A percentile compares a stretch with the other conserved stretches of the same genome.
Conservation (phyloP, 2,113 vertebrate species). For the Salvelinus alpinus region DNA sequence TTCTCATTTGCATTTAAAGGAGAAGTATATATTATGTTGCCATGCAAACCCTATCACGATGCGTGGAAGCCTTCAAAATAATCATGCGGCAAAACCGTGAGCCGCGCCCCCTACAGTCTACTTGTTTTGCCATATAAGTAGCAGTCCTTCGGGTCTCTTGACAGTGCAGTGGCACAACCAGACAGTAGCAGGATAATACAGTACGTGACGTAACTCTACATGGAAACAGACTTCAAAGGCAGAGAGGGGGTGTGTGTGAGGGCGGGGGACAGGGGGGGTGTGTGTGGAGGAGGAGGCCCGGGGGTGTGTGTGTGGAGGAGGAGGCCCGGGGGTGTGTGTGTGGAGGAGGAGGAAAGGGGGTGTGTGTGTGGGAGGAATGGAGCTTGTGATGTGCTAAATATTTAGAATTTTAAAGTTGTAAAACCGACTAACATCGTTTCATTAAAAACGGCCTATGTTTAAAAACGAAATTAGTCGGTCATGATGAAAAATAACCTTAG, state of each 20-base stretch:
- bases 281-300: too few relatives aligned
- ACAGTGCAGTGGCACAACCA: constrained; percentile 49
- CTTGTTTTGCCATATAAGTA: constrained; percentile 45
- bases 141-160: constrained; percentile 66
- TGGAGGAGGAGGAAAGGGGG: too few relatives aligned
- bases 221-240: constrained; percentile 74
- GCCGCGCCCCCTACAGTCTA: constrained; percentile 69
- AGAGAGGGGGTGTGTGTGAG: constrained; percentile 43
- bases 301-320: too few relatives aligned
- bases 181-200: constrained; percentile 57
- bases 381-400: constrained; percentile 59
- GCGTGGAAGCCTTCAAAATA: constrained; percentile 48
- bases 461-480: neutral
- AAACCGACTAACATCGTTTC: neutral
- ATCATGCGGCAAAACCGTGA: constrained; percentile 71
- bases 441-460: neutral
- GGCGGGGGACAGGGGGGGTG: too few relatives aligned
- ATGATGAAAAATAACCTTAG: constrained; percentile 23
- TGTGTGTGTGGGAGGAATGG: neutral
- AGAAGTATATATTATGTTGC: constrained; percentile 61
- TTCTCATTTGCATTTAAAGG: neutral
- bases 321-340: too few relatives aligned
- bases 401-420: constrained; percentile 7
- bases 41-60: constrained; percentile 46
- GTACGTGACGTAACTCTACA: constrained; percentile 73